Conservation (phyloP, 2,797 vertebrate species). For the Catostomus latipinnis region DNA sequence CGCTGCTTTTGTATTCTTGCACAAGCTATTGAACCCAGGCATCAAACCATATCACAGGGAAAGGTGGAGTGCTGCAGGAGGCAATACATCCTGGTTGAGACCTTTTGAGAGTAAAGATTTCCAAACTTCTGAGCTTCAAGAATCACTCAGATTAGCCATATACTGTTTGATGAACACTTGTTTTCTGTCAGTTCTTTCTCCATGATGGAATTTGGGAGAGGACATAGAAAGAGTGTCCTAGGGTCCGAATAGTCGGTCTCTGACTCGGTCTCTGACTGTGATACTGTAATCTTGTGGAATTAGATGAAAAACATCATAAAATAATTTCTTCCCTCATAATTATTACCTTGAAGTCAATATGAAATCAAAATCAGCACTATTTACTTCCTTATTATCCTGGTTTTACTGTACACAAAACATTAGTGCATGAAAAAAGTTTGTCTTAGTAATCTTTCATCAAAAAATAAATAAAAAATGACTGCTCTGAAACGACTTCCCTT, state of each 20-base stretch:
- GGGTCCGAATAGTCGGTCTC: constrained; percentile 2
- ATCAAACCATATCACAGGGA: constrained; percentile 34
- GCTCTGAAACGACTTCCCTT: no score
- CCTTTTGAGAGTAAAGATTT: constrained; percentile 56
- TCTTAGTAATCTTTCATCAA: no score
- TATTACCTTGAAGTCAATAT: no score
- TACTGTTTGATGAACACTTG: constrained; percentile 44
- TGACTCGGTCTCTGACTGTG: not conserved
- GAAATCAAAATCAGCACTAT: no score
- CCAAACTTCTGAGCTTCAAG: constrained; percentile 26
- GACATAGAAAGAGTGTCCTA: not conserved
- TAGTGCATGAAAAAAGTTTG: no score
- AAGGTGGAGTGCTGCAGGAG: constrained; percentile 10
- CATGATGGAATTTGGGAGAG: not conserved
- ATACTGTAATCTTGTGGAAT: not conserved
- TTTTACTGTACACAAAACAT: no score
- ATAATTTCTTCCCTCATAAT: not conserved
- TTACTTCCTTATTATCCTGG: no score
- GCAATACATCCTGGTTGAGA: constrained; percentile 31
- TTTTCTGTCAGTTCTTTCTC: constrained; percentile 11
- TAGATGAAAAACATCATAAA: not conserved
- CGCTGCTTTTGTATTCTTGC: constrained; percentile 4
- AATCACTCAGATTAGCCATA: constrained; percentile 29
- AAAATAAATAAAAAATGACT: no score
- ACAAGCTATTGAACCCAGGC: not conserved